Conservation (phyloP, 2,888 invertebrate genomes). For the Stenichneumon culpator region DNA sequence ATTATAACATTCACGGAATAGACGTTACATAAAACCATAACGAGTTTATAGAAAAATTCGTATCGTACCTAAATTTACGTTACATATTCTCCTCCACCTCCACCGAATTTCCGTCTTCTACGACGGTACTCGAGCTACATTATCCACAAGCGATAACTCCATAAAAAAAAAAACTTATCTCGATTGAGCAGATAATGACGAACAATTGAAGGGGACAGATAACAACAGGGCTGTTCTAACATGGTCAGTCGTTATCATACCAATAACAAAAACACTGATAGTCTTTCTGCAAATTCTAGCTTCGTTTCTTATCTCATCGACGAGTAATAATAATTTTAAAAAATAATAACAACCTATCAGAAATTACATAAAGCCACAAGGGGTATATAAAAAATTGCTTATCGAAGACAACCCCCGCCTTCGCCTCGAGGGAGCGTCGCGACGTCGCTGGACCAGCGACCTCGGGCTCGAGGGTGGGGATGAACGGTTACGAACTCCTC, state of each 20-base stretch:
- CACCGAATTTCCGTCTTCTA: background rate
- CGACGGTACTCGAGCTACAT: background rate
- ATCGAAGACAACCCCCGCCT: background rate
- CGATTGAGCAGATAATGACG: background rate
- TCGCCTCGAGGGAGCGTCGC: slow-evolving; percentile 19
- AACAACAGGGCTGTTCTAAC: background rate
- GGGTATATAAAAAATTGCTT: background rate
- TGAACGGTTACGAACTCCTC: slow-evolving; percentile 34
- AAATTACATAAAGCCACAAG: background rate
- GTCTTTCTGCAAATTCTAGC: background rate
- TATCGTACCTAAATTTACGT: background rate
- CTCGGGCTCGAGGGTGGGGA: slow-evolving; percentile 31
- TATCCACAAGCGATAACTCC: background rate
- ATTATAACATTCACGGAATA: background rate
- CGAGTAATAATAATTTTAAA: background rate
- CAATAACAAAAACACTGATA: background rate
- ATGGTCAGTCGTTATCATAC: background rate
- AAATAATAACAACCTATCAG: background rate
- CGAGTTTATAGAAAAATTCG: background rate
- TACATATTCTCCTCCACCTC: background rate
- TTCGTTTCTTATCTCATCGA: background rate
- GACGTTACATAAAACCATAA: background rate
- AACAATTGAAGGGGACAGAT: background rate
- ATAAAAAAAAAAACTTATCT: background rate
- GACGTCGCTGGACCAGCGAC: slow-evolving; percentile 45